These are phyloP conservation scores for Maccullochella peelii DNA, from an alignment of 2,113 vertebrate genomes.

Conservation along the genomic window DNA sequence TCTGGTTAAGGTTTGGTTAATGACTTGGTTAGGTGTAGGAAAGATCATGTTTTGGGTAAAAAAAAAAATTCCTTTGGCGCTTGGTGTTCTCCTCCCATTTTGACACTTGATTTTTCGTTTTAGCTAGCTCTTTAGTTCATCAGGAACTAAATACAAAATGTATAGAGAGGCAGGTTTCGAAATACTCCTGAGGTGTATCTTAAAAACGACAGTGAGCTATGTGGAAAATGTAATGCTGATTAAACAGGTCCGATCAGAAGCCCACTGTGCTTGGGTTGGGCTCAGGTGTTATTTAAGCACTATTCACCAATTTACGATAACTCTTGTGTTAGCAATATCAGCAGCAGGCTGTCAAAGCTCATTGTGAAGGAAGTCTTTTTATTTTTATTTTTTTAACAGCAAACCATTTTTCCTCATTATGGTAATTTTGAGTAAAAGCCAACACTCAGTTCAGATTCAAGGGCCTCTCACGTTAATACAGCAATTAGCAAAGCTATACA, in stretches of 20 bases:
- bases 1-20: too few relatives aligned
- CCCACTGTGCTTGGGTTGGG: neutral
- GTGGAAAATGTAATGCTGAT: neutral
- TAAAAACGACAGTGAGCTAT: neutral
- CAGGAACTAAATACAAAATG: neutral
- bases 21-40: neutral
- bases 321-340: neutral
- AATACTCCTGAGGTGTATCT: neutral
- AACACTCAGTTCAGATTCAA: neutral
- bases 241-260: slow-evolving; percentile 3
- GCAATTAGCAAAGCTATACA: slow-evolving; percentile 46
- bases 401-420: slow-evolving; percentile 27
- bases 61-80: neutral
- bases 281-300: neutral
- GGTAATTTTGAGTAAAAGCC: slow-evolving; percentile 19
- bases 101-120: neutral
- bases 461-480: slow-evolving; percentile 16
- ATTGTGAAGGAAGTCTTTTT: neutral
- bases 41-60: neutral
- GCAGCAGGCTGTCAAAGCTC: neutral
- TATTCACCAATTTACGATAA: slow-evolving; percentile 11
- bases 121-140: neutral
- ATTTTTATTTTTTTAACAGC: neutral
- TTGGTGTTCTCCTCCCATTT: neutral
- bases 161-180: neutral